Base-by-base conservation (phyloP, 1,140 invertebrate species). In the Ridgeia piscesae region DNA sequence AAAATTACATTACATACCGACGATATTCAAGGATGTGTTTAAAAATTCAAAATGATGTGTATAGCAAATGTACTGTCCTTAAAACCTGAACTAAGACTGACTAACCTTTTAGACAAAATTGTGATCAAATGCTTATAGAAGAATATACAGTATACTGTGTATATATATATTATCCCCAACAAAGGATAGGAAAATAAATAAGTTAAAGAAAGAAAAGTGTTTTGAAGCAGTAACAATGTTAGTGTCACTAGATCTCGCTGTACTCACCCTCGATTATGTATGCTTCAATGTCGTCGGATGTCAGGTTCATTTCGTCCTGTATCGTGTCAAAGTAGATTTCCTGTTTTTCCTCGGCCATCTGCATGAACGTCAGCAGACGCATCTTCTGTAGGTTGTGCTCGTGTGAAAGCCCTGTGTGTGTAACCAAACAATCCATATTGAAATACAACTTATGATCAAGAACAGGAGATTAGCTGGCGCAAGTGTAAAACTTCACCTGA, bases 311-410 rank as follows among this genome's bases (percentile, higher is more conserved):
- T 96, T 99, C 98, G 89, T 97, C 97, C 94, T 98, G 97, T 92
- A 99, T 98, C 31, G 97, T 97, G 92, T 98, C 97, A 96, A 99
- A 99, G 34, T 97, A 97, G 96, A 99, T 98, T 96, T 99, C 99
- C 88, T 98, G 97, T 95, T 97, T 97, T 90, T 97, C 98, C 95
- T 99, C 99, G 21, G 98, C 98, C 95, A 99, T 97, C 95, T 99
- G 98, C 98, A 99, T 99, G 94, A 99, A 99, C 1, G 98, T 99
- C 33, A 99, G 95, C 93, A 99, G 96, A 92, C 98, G 97, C 99
- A 99, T 99, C 96, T 99, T 99, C 94, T 98, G 98, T 96, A 99
- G 97, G 95, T 99, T 99, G 94, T 98, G 97, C 94, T 99, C 98
- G 96, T 99, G 99, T 94, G 98, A 98, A 34, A 99, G 96, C 92